Evolutionary conservation across 2,797 vertebrate species (phyloP), one percentile per base, ranked within the genome.

Genomic region (Hoplostethus atlanticus): DNA sequence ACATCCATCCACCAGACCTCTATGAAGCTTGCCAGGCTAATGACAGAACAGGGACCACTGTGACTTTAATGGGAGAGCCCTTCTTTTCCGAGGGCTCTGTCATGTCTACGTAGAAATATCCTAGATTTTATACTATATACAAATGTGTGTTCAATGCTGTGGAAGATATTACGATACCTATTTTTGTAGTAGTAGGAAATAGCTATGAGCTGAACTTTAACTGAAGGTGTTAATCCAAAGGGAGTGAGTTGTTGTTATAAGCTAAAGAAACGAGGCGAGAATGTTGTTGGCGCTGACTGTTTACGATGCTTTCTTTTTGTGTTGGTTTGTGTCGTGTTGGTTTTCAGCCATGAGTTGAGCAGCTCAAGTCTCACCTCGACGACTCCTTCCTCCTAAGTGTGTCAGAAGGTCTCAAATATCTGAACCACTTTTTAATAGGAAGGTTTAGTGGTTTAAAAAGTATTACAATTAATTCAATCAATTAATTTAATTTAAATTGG

Each of bases 321-420:
- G 21, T 68, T 73, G 30, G 5, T 73, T 7, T 59, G 71, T 36
- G 58, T 66, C 64, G 21, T 63, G 16, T 79, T 79, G 5, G 53
- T 78, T 83, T 73, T 15, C 34, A n/a, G 70, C 44, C 73, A 67
- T 64, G 7, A 21, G 46, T 76, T 68, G 51, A 89, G 87, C 76
- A 76, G 46, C 60, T 82, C 30, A 75, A 84, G 80, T 86, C 76
- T 84, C 76, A 51, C 72, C 73, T 88, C 21, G 21, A 21, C 83
- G 61, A 59, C 25, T 67, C 46, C 64, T 46, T 42, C 13, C 15
- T 6, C n/a, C n/a, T 52, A 4, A 40, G 38, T 40, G 9, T 40
- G 9, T 6, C 38, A 38, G 7, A 40, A 40, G 38, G 38, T 40
- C 9, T 40, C 38, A 40, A 40, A 40, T 40, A 40, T 40, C 38